Base-by-base conservation (phyloP, 2,888 invertebrate genomes). In the Belgica antarctica region DNA sequence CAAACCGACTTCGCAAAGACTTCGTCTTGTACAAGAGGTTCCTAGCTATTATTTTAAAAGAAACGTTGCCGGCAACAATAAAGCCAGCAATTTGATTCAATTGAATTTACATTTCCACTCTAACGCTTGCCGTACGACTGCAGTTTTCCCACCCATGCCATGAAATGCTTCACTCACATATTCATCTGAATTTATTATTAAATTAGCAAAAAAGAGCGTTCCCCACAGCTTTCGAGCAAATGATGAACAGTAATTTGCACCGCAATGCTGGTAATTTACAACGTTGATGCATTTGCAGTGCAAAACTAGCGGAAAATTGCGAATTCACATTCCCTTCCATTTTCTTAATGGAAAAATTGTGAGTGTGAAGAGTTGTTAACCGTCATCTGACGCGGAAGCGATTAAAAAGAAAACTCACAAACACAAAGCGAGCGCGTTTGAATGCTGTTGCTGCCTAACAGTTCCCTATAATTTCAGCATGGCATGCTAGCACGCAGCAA, bases 281-380 rank as follows among this genome's bases (percentile, higher is more conserved):
- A 52, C 52, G 8, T 12, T 22, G 22, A 15, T 52, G 52, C 52
- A 52, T 52, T 52, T 15, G 15, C 15, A 41, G 41, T 2, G 41
- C 41, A 41, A 63, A 63, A 12, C 63, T 15, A 63, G 63, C 63
- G 63, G 63, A 63, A 63, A 63, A 63, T 63, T 63, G 24, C 19
- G 3, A 41, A 41, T 8, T 61, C 31, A 19, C 12, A 27, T 10
- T 25, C 3, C 28, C 25, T 63, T 15, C 24, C 15, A 7, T 7
- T 12, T 25, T 41, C 24, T 36, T 22, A 12, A 63, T 4, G 22
- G 17, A 15, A 15, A 57, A 57, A 57, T 17, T 57, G 15, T n/a
- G n/a, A n/a, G n/a, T n/a, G n/a, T 4, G n/a, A 41, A 59, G 12
- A n/a, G 25, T 59, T 1, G 27, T 27, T 41, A 41, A 41, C n/a